Evolutionary conservation across 1,140 invertebrate species (phyloP).

Genomic region (Pogonomyrmex californicus): DNA sequence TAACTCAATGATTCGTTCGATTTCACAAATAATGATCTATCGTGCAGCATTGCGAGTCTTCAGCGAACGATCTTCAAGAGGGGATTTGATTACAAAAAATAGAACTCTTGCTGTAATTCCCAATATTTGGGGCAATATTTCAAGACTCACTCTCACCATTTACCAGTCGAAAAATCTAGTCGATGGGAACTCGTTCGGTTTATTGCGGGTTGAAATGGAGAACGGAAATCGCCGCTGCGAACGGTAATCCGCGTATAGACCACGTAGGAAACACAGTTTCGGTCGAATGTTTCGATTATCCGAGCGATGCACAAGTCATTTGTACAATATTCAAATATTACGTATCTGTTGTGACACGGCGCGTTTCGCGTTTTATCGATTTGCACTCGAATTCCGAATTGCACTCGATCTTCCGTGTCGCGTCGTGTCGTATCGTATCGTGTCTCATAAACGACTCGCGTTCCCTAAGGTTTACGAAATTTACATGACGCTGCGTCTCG

Average conservation of each 20-base stretch:
- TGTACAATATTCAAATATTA: constrained; percentile 60
- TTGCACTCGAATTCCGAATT: constrained; percentile 33
- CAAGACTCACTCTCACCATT: background rate
- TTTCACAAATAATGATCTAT: background rate
- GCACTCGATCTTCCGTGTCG: constrained; percentile 6
- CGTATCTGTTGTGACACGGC: constrained; percentile 5
- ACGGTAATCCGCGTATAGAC: constrained; percentile 34
- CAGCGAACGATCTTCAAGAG: background rate
- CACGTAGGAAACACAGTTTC: background rate
- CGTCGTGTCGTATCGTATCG: background rate
- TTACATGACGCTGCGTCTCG: background rate
- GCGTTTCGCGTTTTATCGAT: constrained; percentile 29
- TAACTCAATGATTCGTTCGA: background rate
- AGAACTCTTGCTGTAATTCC: constrained; percentile 15
- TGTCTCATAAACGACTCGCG: constrained; percentile 13
- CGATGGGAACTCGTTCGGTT: constrained; percentile 47
- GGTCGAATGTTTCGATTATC: constrained; percentile 47
- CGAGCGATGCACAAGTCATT: constrained; percentile 54
- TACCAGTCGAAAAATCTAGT: constrained; percentile 35
- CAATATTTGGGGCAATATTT: constrained; percentile 27
- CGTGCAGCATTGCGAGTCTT: background rate
- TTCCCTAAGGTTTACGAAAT: constrained; percentile 6
- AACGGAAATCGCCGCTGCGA: constrained; percentile 39
- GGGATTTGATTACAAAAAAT: constrained; percentile 13
- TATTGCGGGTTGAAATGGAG: constrained; percentile 45